Evolutionary conservation across 2,113 vertebrate species (phyloP), one percentile per base, ranked within the genome.

Genomic region (Pteruthius melanotis): DNA sequence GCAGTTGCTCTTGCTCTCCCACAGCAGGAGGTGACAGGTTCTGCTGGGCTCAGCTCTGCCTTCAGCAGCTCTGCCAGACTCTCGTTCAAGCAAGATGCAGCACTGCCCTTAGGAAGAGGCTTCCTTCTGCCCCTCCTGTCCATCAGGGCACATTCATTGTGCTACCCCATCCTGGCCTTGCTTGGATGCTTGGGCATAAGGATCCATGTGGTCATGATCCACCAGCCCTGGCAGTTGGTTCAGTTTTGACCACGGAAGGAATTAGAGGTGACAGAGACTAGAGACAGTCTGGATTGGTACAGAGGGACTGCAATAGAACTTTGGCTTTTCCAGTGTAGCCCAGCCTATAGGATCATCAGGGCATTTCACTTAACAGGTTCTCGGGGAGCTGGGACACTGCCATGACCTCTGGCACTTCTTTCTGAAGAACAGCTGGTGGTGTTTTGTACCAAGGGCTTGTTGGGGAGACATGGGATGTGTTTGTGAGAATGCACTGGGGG

Each of bases 121-220:
- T 89, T 10, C 16, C 52, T 61, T 19, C 47, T 74, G 40, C 42
- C 26, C 45, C 75, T 82, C 16, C 60, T 87, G 49, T 27, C 35
- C 33, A 16, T 30, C 63, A 47, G 1, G 10, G 17, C 57, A 11
- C 13, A 3, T 13, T 42, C 30, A 28, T 7, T 26, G 40, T 69
- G 65, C 65, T 61, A 2, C 6, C 31, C 33, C 30, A 2, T n/a
- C 33, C 35, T 75, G 52, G 31, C 31, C 42, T 12, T 50, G 20
- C 22, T 37, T 47, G n/a, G 47, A 9, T 30, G 54, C 68, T 39
- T 19, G 42, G 63, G 24, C 16, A 8, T 14, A 2, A 30, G 40
- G 20, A 83, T 49, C 45, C 27, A 6, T 0, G 1, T 33, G 61
- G 44, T 59, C 3, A 0, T n/a, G n/a, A 26, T 44, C 26, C 59